phyloP scores from a whole-genome alignment of 2,888 invertebrate species.

The Eucera pruinosa region DNA sequence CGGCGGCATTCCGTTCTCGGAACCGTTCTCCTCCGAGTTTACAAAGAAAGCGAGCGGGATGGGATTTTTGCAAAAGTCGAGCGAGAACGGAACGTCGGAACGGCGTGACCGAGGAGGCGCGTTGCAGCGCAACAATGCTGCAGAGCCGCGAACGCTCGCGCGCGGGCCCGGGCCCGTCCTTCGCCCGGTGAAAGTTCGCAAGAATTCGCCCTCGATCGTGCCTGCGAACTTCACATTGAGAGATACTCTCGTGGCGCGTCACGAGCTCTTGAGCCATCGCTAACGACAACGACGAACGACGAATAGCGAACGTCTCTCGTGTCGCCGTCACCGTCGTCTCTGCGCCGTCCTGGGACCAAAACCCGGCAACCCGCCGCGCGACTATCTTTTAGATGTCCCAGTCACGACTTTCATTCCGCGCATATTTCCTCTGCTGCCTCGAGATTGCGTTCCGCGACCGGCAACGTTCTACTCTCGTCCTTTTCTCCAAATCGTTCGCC shows the following conservation, averaged over 20 bases:
- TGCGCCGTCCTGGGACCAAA: too few species aligned
- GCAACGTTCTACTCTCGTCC: too few species aligned
- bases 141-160: conserved; percentile 46
- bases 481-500: too few species aligned
- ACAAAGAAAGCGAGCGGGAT: conserved; percentile 30
- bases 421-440: conserved; percentile 5
- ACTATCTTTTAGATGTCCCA: conserved; percentile 34
- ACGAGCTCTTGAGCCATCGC: conserved; percentile 65
- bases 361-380: too few species aligned
- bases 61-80: conserved; percentile 36
- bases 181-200: conserved; percentile 73
- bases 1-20: conserved; percentile 35
- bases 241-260: conserved; percentile 71
- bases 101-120: conserved; percentile 21
- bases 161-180: conserved; percentile 62
- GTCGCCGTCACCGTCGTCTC: too few species aligned
- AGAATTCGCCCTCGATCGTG: conserved; percentile 74
- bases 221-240: conserved; percentile 77
- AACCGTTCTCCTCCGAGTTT: conserved; percentile 22
- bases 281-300: conserved; percentile 57
- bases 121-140: conserved; percentile 45
- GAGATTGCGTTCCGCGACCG: conserved; percentile 8
- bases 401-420: conserved; percentile 55
- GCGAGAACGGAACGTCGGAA: conserved; percentile 16
- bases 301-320: conserved; percentile 23